phyloP scores from a whole-genome alignment of 2,797 vertebrate species.

The Mus spretus region DNA sequence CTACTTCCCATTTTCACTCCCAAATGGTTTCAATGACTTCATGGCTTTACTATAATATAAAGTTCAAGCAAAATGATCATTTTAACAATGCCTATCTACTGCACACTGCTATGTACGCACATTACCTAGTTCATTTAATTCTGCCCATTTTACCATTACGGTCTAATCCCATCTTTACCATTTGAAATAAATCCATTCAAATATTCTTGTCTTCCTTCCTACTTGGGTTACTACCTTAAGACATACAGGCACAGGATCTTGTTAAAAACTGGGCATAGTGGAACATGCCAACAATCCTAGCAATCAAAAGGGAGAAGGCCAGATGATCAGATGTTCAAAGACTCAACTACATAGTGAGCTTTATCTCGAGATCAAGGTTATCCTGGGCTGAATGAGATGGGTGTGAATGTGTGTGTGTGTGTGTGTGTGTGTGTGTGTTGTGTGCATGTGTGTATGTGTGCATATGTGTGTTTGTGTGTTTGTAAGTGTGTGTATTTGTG shows the following conservation, averaged over 20 bases:
- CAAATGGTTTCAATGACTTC: neutral
- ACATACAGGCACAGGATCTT: neutral
- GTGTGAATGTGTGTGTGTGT: neutral
- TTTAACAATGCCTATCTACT: neutral
- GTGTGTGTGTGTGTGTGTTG: neutral
- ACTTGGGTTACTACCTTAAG: neutral
- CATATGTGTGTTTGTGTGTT: neutral
- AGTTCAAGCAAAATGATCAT: slow-evolving; percentile 1
- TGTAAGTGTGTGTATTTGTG: neutral
- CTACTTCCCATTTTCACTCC: slow-evolving; percentile 26
- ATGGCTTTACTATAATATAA: slow-evolving; percentile 9
- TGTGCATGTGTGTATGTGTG: neutral
- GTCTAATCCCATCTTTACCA: slow-evolving; percentile 2
- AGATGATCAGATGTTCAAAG: neutral
- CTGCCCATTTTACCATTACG: neutral
- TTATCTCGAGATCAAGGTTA: too few species aligned
- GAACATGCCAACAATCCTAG: neutral
- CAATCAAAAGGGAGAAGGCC: neutral
- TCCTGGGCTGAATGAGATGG: neutral
- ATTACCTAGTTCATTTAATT: neutral
- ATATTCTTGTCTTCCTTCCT: neutral
- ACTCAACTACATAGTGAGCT: neutral
- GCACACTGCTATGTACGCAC: neutral
- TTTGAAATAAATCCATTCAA: slow-evolving; percentile 34
- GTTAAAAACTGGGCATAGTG: neutral